phyloP scores from a whole-genome alignment of 2,113 vertebrate genomes.

The Varanus salvator region DNA sequence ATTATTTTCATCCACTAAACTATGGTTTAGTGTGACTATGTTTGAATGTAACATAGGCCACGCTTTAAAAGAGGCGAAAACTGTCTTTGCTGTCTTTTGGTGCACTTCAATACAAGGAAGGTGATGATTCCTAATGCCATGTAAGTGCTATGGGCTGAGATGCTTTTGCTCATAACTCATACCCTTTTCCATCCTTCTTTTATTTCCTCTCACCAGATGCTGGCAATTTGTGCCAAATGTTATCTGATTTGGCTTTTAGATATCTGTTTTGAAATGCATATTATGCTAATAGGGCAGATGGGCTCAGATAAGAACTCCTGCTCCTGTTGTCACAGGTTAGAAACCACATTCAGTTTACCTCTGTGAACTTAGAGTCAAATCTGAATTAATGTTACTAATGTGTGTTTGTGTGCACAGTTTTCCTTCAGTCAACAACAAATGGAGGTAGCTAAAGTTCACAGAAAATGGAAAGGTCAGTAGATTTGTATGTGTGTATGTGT shows the following conservation, averaged over 20 bases:
- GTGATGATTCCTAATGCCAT: conserved; percentile 50
- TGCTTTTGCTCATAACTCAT: conserved; percentile 50
- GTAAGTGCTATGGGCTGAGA: conserved; percentile 49
- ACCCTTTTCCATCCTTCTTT: conserved; percentile 31
- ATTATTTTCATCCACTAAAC: background rate
- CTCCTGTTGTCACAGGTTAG: conserved; percentile 40
- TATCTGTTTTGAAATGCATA: conserved; percentile 41
- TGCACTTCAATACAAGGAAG: conserved; percentile 47
- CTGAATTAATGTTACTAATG: background rate
- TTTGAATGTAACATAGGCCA: background rate
- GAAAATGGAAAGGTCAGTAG: conserved; percentile 29
- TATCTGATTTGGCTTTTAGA: conserved; percentile 48
- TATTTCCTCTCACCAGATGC: conserved; percentile 48
- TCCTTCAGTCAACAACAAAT: background rate
- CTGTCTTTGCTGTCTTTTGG: conserved; percentile 33
- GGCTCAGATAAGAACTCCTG: conserved; percentile 29
- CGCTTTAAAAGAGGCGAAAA: conserved; percentile 5
- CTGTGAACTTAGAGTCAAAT: conserved; percentile 20
- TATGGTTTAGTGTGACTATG: background rate
- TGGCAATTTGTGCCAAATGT: conserved; percentile 54
- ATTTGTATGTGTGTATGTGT: conserved; percentile 2
- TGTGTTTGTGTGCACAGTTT: conserved; percentile 15
- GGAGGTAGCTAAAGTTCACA: background rate
- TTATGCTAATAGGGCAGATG: conserved; percentile 44
- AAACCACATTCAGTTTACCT: conserved; percentile 26